Percentiles rank a stretch among this genome's conserved stretches.
phyloP scores from a whole-genome alignment of 2,888 invertebrate species.

The Chloroclysta siterata region DNA sequence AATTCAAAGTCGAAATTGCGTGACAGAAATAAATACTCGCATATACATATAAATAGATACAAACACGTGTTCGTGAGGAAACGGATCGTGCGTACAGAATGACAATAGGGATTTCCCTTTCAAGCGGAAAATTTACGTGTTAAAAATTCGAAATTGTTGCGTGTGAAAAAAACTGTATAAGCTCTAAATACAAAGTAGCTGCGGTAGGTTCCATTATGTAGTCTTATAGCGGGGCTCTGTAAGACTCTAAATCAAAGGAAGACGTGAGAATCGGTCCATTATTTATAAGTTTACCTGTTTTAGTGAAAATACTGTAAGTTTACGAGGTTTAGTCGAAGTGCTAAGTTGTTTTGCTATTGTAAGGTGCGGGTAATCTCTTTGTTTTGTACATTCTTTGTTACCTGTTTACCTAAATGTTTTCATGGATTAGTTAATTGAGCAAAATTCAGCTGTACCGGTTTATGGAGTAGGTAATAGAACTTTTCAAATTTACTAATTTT shows the following conservation, averaged over 20 bases:
- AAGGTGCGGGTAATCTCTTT: constrained; percentile 23
- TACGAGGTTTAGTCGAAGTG: constrained; percentile 40
- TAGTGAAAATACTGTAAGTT: constrained; percentile 63
- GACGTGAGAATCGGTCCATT: constrained; percentile 80
- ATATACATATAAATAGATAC: constrained; percentile 66
- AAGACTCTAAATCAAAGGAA: constrained; percentile 75
- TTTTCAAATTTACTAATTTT: too few species aligned
- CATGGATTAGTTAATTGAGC: constrained; percentile 16
- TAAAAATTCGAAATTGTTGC: constrained; percentile 80
- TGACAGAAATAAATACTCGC: constrained; percentile 78
- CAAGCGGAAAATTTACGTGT: constrained; percentile 84
- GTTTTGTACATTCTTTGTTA: constrained; percentile 24
- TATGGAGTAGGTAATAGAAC: constrained; percentile 5
- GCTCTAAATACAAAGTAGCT: constrained; percentile 79
- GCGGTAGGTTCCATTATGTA: constrained; percentile 81
- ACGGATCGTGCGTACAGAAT: constrained; percentile 73
- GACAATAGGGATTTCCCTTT: constrained; percentile 83
- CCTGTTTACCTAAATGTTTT: too few species aligned
- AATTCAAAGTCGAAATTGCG: constrained; percentile 73
- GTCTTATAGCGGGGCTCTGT: constrained; percentile 72
- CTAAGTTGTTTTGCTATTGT: constrained; percentile 18
- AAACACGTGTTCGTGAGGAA: constrained; percentile 82
- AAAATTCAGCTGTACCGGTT: constrained; percentile 23
- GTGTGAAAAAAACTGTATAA: constrained; percentile 81
- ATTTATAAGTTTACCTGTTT: constrained; percentile 60